A percentile compares a stretch with the other conserved stretches of the same genome.
Evolutionary conservation across 2,888 invertebrate genomes (phyloP).

Genomic region (Scaptomyza parva): DNA sequence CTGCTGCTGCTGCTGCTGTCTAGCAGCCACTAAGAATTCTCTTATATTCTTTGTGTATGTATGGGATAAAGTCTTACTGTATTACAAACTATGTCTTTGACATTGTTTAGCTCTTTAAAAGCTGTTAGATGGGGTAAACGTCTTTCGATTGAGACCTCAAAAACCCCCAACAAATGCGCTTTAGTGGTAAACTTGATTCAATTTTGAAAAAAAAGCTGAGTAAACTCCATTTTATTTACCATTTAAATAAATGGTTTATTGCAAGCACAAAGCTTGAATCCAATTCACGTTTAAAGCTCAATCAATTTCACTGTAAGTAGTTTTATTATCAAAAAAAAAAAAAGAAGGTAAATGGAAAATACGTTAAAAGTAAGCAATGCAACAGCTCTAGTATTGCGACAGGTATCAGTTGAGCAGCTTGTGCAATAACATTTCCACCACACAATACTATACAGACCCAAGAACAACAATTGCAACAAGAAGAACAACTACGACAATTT

Average conservation of each 20-base stretch:
- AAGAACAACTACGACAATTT: slow-evolving; percentile 20
- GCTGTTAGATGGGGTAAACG: too few species aligned
- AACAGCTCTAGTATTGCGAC: slow-evolving; percentile 22
- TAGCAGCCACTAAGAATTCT: slow-evolving; percentile 1
- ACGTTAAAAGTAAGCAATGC: slow-evolving; percentile 9
- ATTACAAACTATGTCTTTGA: not conserved
- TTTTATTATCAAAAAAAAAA: not conserved
- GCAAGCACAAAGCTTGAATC: not conserved
- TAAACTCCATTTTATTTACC: not conserved
- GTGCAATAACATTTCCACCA: slow-evolving; percentile 15
- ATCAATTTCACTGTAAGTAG: not conserved
- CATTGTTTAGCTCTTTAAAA: not conserved
- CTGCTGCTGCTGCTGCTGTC: too few species aligned
- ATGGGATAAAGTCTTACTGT: slow-evolving; percentile 2
- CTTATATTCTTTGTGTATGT: too few species aligned
- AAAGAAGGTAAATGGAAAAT: not conserved
- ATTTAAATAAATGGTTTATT: slow-evolving; percentile 2
- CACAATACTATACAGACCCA: slow-evolving; percentile 26
- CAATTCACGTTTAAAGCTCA: not conserved
- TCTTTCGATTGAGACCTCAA: too few species aligned
- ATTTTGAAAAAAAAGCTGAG: too few species aligned
- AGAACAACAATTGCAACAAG: slow-evolving; percentile 1
- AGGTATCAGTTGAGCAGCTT: slow-evolving; percentile 35
- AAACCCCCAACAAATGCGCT: not conserved
- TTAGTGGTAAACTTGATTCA: too few species aligned